A percentile compares a stretch with the other conserved stretches of the same genome.
Evolutionary conservation across 2,797 vertebrate species (phyloP).

Genomic region (Tangara arthus): DNA sequence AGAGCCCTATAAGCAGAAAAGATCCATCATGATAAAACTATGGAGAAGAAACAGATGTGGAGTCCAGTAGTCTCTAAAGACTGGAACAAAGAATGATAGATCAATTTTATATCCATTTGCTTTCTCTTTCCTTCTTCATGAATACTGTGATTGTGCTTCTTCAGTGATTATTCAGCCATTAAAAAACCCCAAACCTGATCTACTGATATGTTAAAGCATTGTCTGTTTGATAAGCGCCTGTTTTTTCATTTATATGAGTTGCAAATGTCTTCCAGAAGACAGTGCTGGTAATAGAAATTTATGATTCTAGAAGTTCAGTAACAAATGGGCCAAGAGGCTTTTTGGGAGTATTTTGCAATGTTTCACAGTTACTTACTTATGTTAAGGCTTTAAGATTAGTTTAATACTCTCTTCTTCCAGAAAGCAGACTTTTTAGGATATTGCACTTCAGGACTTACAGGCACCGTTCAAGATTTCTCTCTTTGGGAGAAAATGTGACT

Average conservation of each 20-base stretch:
- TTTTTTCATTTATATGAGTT: slow-evolving; percentile 16
- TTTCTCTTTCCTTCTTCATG: slow-evolving; percentile 22
- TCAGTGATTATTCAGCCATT: background rate
- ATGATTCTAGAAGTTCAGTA: background rate
- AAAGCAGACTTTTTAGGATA: background rate
- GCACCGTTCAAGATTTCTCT: background rate
- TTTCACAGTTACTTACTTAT: background rate
- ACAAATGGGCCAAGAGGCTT: background rate
- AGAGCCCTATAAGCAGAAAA: slow-evolving; percentile 27
- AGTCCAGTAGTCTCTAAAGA: slow-evolving; percentile 12
- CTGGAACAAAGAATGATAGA: slow-evolving; percentile 22
- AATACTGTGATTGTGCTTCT: slow-evolving; percentile 26
- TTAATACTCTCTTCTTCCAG: background rate
- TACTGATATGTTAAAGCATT: background rate
- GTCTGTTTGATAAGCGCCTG: background rate
- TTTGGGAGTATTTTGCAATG: background rate
- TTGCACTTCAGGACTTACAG: background rate
- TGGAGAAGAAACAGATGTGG: slow-evolving; percentile 59
- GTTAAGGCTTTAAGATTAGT: background rate
- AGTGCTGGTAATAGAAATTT: background rate
- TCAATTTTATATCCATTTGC: slow-evolving; percentile 31
- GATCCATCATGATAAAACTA: slow-evolving; percentile 42
- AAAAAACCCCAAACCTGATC: background rate
- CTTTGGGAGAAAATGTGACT: background rate
- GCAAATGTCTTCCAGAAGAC: slow-evolving; percentile 22